Evolutionary conservation across 2,113 vertebrate species (phyloP).

Genomic region (Halichoeres trimaculatus): DNA sequence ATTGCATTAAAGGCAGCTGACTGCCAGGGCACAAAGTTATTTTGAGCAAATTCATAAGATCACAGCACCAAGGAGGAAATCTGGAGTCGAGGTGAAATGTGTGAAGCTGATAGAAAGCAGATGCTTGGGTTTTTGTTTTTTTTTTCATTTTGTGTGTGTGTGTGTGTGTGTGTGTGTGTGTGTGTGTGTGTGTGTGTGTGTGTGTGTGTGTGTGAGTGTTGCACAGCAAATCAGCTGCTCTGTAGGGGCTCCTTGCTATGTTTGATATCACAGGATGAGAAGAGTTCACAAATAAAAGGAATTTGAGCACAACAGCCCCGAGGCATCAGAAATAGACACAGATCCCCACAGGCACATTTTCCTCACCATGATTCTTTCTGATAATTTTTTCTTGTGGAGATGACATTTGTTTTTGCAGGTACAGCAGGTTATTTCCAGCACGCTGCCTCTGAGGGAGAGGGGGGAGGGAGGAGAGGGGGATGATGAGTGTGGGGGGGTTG

Average conservation of each 20-base stretch:
- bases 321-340: slow-evolving; percentile 26
- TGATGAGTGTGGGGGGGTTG: neutral
- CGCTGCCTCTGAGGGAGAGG: slow-evolving; percentile 3
- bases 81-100: slow-evolving; percentile 13
- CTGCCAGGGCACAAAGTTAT: slow-evolving; percentile 24
- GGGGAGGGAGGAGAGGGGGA: neutral
- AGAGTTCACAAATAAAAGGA: slow-evolving; percentile 46
- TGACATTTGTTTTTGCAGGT: slow-evolving; percentile 64
- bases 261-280: slow-evolving; percentile 56
- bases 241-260: slow-evolving; percentile 10
- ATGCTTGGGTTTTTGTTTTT: slow-evolving; percentile 5
- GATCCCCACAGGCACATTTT: slow-evolving; percentile 21
- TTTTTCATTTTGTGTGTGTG: too few relatives aligned
- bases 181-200: slow-evolving; percentile 1
- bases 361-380: slow-evolving; percentile 4
- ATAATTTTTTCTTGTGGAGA: neutral
- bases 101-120: slow-evolving; percentile 51
- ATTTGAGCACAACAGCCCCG: slow-evolving; percentile 31
- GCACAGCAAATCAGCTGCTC: slow-evolving; percentile 40
- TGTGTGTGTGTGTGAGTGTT: neutral
- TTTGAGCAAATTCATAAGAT: slow-evolving; percentile 32
- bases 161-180: slow-evolving; percentile 8
- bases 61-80: neutral
- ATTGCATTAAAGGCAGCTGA: slow-evolving; percentile 3
- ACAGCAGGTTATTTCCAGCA: slow-evolving; percentile 50